phyloP scores from a whole-genome alignment of 2,888 invertebrate genomes.

The Operophtera brumata region DNA sequence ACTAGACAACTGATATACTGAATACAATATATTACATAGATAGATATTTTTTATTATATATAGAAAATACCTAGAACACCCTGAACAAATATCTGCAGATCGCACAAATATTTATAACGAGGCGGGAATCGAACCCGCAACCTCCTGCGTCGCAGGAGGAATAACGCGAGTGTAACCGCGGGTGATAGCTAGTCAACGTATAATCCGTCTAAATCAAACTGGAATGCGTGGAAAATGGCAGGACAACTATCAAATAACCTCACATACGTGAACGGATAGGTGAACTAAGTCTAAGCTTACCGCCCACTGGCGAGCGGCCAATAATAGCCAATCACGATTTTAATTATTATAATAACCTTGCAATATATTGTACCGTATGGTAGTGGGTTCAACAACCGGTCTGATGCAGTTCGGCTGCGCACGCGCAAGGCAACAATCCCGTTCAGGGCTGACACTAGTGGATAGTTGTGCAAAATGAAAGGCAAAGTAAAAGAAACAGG shows the following conservation, averaged over 20 bases:
- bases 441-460: constrained; percentile 25
- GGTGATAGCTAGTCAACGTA: too few species aligned
- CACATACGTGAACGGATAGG: constrained; percentile 19
- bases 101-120: too few species aligned
- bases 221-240: constrained; percentile 10
- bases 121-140: too few species aligned
- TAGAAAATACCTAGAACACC: too few species aligned
- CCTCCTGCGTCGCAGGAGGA: too few species aligned
- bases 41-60: too few species aligned
- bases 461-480: constrained; percentile 4
- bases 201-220: background rate
- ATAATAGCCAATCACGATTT: constrained; percentile 51
- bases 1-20: too few species aligned
- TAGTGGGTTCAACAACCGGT: constrained; percentile 59
- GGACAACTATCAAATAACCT: constrained; percentile 20
- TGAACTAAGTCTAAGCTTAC: constrained; percentile 10
- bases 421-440: constrained; percentile 41
- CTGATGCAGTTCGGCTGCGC: constrained; percentile 54
- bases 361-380: constrained; percentile 48
- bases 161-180: too few species aligned
- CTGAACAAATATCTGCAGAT: too few species aligned
- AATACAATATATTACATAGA: too few species aligned
- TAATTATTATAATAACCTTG: constrained; percentile 49
- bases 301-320: constrained; percentile 36
- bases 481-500: background rate